phyloP scores from a whole-genome alignment of 2,797 vertebrate species.

The Chromobotia macracanthus region DNA sequence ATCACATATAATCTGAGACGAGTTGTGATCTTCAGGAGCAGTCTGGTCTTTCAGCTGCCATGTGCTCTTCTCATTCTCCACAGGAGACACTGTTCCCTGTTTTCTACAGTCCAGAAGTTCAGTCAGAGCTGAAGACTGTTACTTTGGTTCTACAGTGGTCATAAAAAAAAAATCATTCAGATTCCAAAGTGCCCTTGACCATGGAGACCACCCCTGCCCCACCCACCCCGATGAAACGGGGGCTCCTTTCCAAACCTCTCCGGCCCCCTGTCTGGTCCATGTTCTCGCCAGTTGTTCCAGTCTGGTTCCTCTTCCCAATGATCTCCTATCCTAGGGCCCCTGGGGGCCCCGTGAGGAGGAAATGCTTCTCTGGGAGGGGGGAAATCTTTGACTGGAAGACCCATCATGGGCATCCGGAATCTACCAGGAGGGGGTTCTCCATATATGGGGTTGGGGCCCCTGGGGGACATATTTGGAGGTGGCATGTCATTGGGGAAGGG shows the following conservation, averaged over 20 bases:
- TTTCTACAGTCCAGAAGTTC: neutral
- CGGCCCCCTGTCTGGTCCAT: slow-evolving; percentile 47
- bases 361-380: slow-evolving; percentile 66
- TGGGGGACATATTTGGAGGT: slow-evolving; percentile 64
- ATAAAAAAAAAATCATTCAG: slow-evolving; percentile 18
- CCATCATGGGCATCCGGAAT: slow-evolving; percentile 70
- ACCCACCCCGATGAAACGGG: slow-evolving; percentile 65
- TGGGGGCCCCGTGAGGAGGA: slow-evolving; percentile 59
- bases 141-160: neutral
- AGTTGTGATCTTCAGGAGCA: no score
- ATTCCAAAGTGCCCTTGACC: slow-evolving; percentile 30
- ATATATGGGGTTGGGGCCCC: slow-evolving; percentile 65
- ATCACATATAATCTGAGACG: no score
- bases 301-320: slow-evolving; percentile 62
- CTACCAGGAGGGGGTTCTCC: slow-evolving; percentile 53
- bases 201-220: slow-evolving; percentile 27
- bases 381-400: slow-evolving; percentile 54
- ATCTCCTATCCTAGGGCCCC: slow-evolving; percentile 62
- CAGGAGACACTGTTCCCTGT: neutral
- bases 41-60: no score
- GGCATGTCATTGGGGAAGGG: slow-evolving; percentile 27
- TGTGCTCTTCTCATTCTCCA: slow-evolving; percentile 1
- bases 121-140: neutral
- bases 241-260: slow-evolving; percentile 50
- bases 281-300: slow-evolving; percentile 62